Evolutionary conservation across 2,888 invertebrate genomes (phyloP).

Genomic region (Acanthococcus lagerstroemiae): DNA sequence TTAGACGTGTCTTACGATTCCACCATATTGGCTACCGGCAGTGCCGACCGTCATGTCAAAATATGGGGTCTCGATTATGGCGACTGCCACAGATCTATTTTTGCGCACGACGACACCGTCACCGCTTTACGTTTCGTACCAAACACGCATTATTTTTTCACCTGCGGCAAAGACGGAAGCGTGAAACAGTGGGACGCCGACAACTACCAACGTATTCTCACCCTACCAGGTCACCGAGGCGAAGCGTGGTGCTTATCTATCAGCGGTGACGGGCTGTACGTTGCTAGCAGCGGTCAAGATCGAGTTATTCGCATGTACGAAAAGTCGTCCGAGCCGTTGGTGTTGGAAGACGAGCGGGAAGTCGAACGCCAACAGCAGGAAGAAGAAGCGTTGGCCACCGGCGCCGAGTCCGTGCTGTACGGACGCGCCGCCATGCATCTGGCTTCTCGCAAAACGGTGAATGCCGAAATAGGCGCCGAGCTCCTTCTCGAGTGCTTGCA

Average conservation of each 20-base stretch:
- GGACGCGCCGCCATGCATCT: constrained; percentile 57
- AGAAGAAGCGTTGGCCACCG: constrained; percentile 60
- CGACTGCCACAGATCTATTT: constrained; percentile 91
- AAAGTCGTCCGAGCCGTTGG: constrained; percentile 75
- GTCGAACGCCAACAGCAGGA: constrained; percentile 64
- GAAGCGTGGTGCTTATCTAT: constrained; percentile 65
- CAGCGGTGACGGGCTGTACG: constrained; percentile 68
- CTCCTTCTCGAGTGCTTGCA: constrained; percentile 83
- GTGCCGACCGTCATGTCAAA: constrained; percentile 89
- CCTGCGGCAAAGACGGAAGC: constrained; percentile 84
- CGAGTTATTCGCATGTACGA: constrained; percentile 75
- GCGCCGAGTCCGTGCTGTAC: constrained; percentile 46
- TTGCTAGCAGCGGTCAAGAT: constrained; percentile 76
- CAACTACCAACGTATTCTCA: constrained; percentile 78
- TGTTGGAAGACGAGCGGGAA: constrained; percentile 86
- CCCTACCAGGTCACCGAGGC: constrained; percentile 74
- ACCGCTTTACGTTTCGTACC: constrained; percentile 82
- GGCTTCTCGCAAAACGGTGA: constrained; percentile 78
- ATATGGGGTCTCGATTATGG: constrained; percentile 99
- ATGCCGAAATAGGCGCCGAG: constrained; percentile 84
- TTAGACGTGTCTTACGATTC: constrained; percentile 88
- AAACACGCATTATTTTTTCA: constrained; percentile 85
- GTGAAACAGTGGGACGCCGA: constrained; percentile 97
- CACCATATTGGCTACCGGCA: constrained; percentile 80
- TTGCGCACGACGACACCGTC: constrained; percentile 93